Percentiles rank a stretch among this genome's conserved stretches.
phyloP scores from a whole-genome alignment of 2,888 invertebrate genomes.

The Ferdinandea cuprea region DNA sequence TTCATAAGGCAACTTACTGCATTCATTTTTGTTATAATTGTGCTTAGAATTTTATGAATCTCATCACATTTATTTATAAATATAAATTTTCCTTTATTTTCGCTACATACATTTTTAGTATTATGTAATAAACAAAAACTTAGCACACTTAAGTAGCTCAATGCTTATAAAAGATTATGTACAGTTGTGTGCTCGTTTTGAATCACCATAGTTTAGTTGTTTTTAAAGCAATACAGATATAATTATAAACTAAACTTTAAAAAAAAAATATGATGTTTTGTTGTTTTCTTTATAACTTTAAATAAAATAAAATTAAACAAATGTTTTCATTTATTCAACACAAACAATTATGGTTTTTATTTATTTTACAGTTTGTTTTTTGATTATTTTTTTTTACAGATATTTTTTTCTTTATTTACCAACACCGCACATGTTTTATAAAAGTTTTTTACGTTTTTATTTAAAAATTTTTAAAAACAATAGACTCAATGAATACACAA shows the following conservation, averaged over 20 bases:
- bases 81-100: slow-evolving; percentile 17
- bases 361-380: slow-evolving; percentile 11
- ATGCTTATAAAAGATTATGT: slow-evolving; percentile 1
- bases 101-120: slow-evolving; percentile 5
- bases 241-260: slow-evolving; percentile 36
- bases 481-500: slow-evolving; percentile 26
- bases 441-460: slow-evolving; percentile 9
- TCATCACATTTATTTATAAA: slow-evolving; percentile 31
- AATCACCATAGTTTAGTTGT: slow-evolving; percentile 31
- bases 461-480: slow-evolving; percentile 19
- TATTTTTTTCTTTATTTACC: not conserved
- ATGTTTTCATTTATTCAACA: slow-evolving; percentile 57
- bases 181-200: slow-evolving; percentile 34
- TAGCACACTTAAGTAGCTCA: slow-evolving; percentile 12
- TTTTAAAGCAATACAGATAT: slow-evolving; percentile 35
- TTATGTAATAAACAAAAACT: not conserved
- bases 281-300: slow-evolving; percentile 43
- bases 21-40: not conserved
- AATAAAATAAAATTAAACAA: slow-evolving; percentile 37
- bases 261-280: slow-evolving; percentile 16
- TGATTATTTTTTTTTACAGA: not conserved
- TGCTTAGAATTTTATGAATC: slow-evolving; percentile 40
- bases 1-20: slow-evolving; percentile 10
- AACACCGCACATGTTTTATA: slow-evolving; percentile 10
- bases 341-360: slow-evolving; percentile 36